These are phyloP conservation scores for Allophyes oxyacanthae DNA, from an alignment of 2,888 invertebrate species.

Conservation along the genomic window DNA sequence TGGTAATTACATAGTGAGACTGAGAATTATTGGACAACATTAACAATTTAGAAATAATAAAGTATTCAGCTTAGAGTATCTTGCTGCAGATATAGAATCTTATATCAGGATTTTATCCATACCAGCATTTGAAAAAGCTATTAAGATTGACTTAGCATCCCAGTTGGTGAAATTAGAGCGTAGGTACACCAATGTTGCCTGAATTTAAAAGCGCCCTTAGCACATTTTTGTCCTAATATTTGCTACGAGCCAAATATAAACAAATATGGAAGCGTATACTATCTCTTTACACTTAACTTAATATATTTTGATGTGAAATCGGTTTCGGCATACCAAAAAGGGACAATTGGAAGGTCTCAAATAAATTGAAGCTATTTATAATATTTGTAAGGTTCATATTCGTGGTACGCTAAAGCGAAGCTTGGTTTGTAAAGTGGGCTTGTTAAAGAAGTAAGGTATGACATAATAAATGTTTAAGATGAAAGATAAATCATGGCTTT, in stretches of 20 bases:
- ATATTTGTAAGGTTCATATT: constrained; percentile 48
- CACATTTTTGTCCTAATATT: background rate
- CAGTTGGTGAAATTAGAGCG: too few relatives aligned
- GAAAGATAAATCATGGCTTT: constrained; percentile 34
- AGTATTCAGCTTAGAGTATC: too few relatives aligned
- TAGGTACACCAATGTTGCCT: too few relatives aligned
- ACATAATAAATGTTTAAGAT: constrained; percentile 22
- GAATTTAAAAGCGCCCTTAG: too few relatives aligned
- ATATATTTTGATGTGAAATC: constrained; percentile 17
- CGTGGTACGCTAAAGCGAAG: constrained; percentile 57
- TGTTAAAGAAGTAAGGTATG: constrained; percentile 29
- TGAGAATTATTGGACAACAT: too few relatives aligned
- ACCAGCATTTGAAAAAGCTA: too few relatives aligned
- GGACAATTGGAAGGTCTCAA: constrained; percentile 33
- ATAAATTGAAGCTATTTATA: constrained; percentile 51
- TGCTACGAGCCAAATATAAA: background rate
- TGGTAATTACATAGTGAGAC: too few relatives aligned
- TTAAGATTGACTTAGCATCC: too few relatives aligned
- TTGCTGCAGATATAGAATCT: too few relatives aligned
- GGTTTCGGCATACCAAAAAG: constrained; percentile 9
- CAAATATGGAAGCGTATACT: constrained; percentile 14
- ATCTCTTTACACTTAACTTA: constrained; percentile 29
- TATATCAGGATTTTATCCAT: too few relatives aligned
- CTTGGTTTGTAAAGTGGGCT: constrained; percentile 59
- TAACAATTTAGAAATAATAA: too few relatives aligned